Percentiles rank a stretch among this genome's conserved stretches.
Conservation (phyloP, 2,888 invertebrate genomes). For the Hydrotaea diabolus region DNA sequence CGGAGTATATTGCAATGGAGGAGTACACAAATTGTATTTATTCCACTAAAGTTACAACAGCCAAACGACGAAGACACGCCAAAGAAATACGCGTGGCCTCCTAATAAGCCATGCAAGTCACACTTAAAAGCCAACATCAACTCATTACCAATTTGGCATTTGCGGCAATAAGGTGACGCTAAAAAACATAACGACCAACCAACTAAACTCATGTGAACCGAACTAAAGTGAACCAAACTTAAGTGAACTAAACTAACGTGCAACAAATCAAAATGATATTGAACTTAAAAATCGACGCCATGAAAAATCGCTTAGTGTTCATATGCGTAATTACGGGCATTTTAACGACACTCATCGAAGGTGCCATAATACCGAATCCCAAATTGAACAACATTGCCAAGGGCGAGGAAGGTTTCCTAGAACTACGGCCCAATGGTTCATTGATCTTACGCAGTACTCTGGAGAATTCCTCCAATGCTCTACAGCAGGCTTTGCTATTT, state of each 20-base stretch:
- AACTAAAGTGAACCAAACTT: neutral
- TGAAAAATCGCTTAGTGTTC: neutral
- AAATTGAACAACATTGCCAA: slow-evolving; percentile 41
- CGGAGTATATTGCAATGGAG: slow-evolving; percentile 69
- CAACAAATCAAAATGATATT: neutral
- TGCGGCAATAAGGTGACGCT: slow-evolving; percentile 40
- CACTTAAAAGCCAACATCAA: slow-evolving; percentile 36
- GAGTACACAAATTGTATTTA: slow-evolving; percentile 67
- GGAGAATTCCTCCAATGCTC: slow-evolving; percentile 60
- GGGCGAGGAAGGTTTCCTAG: slow-evolving; percentile 71
- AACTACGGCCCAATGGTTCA: slow-evolving; percentile 73
- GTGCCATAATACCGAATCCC: slow-evolving; percentile 48
- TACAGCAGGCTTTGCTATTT: slow-evolving; percentile 71
- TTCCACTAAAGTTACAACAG: neutral
- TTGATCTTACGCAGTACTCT: slow-evolving; percentile 69
- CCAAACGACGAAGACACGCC: slow-evolving; percentile 9
- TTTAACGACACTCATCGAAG: neutral
- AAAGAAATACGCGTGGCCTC: slow-evolving; percentile 60
- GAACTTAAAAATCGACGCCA: neutral
- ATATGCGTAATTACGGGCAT: neutral
- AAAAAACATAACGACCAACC: neutral
- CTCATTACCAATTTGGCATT: slow-evolving; percentile 50
- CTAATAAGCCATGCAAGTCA: slow-evolving; percentile 58
- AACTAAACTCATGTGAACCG: neutral
- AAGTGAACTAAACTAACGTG: neutral